phyloP scores from a whole-genome alignment of 2,888 invertebrate genomes.

The Seira ritae region DNA sequence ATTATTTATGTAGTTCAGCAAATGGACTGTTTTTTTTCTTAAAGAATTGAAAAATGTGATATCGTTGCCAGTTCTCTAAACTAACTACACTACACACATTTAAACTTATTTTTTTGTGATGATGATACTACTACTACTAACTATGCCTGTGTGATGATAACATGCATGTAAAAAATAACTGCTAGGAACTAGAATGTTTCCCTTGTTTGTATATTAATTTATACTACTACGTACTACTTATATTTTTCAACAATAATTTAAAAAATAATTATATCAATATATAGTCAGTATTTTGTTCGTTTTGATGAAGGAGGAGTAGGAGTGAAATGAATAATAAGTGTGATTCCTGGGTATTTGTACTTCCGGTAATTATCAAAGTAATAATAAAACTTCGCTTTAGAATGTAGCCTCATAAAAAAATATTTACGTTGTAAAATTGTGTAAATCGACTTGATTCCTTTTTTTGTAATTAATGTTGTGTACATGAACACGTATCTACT shows the following conservation, averaged over 20 bases:
- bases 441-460: neutral
- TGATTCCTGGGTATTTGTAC: slow-evolving; percentile 51
- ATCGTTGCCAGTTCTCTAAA: slow-evolving; percentile 37
- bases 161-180: slow-evolving; percentile 44
- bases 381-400: slow-evolving; percentile 21
- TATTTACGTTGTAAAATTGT: neutral
- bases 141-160: slow-evolving; percentile 31
- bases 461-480: no score
- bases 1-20: neutral
- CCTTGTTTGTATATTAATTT: no score
- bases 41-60: slow-evolving; percentile 41
- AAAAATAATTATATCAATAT: slow-evolving; percentile 41
- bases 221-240: no score
- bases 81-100: neutral
- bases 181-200: no score
- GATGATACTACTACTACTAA: neutral
- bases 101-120: slow-evolving; percentile 30
- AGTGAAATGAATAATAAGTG: neutral
- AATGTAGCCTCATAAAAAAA: slow-evolving; percentile 11
- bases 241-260: no score
- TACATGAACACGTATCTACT: no score
- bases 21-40: neutral
- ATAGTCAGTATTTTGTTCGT: slow-evolving; percentile 57
- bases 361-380: slow-evolving; percentile 59
- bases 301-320: slow-evolving; percentile 11